phyloP scores from a whole-genome alignment of 1,140 invertebrate species.

The Drosophila micromelanica region DNA sequence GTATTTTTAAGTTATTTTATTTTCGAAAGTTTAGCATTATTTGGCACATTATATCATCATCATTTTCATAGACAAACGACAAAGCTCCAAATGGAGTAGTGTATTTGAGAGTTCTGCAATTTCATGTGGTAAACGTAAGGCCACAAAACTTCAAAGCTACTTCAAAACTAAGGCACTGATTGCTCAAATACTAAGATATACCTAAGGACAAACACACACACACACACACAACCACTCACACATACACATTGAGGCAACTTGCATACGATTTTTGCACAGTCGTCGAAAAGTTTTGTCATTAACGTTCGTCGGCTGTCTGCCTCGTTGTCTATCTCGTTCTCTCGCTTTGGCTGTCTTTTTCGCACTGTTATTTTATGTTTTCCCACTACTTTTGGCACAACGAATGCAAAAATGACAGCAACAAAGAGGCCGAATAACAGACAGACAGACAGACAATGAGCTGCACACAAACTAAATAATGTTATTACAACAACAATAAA shows the following conservation, averaged over 20 bases:
- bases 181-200: constrained; percentile 62
- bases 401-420: constrained; percentile 72
- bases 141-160: constrained; percentile 64
- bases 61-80: not conserved
- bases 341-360: constrained; percentile 9
- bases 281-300: constrained; percentile 80
- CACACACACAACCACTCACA: constrained; percentile 25
- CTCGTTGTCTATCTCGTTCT: constrained; percentile 3
- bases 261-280: constrained; percentile 70
- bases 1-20: no score
- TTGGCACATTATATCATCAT: not conserved
- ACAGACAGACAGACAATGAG: constrained; percentile 42
- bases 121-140: constrained; percentile 58
- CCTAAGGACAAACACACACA: constrained; percentile 16
- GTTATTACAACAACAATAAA: constrained; percentile 78
- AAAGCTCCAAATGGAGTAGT: constrained; percentile 1
- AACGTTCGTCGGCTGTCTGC: constrained; percentile 64
- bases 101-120: constrained; percentile 37
- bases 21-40: no score
- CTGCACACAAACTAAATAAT: constrained; percentile 66
- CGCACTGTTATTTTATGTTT: constrained; percentile 63
- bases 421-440: constrained; percentile 19
- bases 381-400: constrained; percentile 58
- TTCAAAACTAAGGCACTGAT: constrained; percentile 66
- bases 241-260: constrained; percentile 48